Base-by-base conservation (phyloP, 2,888 invertebrate species). In the Machimus atricapillus region DNA sequence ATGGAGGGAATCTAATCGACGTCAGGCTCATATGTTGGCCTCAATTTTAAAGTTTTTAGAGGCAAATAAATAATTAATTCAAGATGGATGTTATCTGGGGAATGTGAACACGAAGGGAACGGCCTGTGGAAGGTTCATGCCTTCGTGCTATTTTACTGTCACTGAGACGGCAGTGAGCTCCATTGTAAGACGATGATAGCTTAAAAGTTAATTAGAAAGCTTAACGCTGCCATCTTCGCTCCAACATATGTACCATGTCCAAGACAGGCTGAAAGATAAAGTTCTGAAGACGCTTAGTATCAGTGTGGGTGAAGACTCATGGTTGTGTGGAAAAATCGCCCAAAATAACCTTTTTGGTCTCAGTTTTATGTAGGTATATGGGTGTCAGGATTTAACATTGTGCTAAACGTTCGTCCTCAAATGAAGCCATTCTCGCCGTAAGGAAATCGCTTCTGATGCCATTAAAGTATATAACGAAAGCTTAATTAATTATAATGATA, bases 151-250 rank as follows among this genome's bases (percentile, higher is more conserved):
- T 82, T 58, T 82, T 82, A 82, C 58, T 58, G 58, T 82, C 56
- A 66, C 56, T n/a, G 37, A 27, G 82, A 58, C 7, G 27, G 37
- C 23, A 4, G 37, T 31, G 37, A 16, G 14, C 58, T 56, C 34
- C 31, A 52, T 82, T 52, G 82, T 82, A 66, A 66, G 82, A 37
- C 58, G 58, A 12, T 19, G 82, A 82, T 37, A 82, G 82, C 82
- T 82, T 82, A 58, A 82, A 82, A 58, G 66, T 82, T 82, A 82
- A 82, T 82, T 82, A 82, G 66, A 58, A 66, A 82, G 82, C 82
- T 82, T 58, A 58, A 40, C 40, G 43, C 40, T 78, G 46, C 78
- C n/a, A 40, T 78, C 40, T 46, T 78, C 23, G 46, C 23, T 19
- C 66, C 66, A 12, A 66, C 66, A 66, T 66, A 66, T 66, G 66